These are phyloP conservation scores for Aselliscus stoliczkanus DNA, from an alignment of 2,797 vertebrate genomes.

Conservation along the genomic window DNA sequence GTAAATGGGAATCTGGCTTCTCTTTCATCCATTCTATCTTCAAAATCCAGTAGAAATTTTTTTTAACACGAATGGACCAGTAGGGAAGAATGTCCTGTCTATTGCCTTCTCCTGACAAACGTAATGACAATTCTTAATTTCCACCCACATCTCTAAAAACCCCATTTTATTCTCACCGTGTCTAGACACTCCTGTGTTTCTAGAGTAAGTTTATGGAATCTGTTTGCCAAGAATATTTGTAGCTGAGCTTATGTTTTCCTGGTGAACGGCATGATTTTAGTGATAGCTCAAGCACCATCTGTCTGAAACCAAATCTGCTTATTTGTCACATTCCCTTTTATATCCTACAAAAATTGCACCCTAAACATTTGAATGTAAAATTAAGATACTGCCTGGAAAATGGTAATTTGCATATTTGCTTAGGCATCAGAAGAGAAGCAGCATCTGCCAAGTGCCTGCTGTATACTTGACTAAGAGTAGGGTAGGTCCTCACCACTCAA, in stretches of 20 bases:
- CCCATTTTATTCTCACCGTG: background rate
- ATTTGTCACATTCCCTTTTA: slow-evolving; percentile 71
- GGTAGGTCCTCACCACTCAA: slow-evolving; percentile 10
- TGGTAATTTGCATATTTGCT: slow-evolving; percentile 65
- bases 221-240: slow-evolving; percentile 56
- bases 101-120: slow-evolving; percentile 25
- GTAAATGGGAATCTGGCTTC: background rate
- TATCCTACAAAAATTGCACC: slow-evolving; percentile 51
- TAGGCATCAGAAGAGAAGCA: slow-evolving; percentile 54
- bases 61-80: background rate
- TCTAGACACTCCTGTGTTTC: slow-evolving; percentile 21
- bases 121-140: slow-evolving; percentile 36
- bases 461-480: slow-evolving; percentile 21
- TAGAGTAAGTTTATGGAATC: slow-evolving; percentile 47
- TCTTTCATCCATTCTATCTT: background rate
- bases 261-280: slow-evolving; percentile 56
- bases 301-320: slow-evolving; percentile 58
- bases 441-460: slow-evolving; percentile 47
- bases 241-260: slow-evolving; percentile 67
- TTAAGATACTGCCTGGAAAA: slow-evolving; percentile 56
- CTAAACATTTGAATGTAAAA: slow-evolving; percentile 66
- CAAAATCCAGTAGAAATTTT: background rate
- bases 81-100: background rate
- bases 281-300: slow-evolving; percentile 69
- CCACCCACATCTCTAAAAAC: background rate